These are phyloP conservation scores for Tetanocera ferruginea DNA, from an alignment of 2,888 invertebrate genomes.

Conservation along the genomic window DNA sequence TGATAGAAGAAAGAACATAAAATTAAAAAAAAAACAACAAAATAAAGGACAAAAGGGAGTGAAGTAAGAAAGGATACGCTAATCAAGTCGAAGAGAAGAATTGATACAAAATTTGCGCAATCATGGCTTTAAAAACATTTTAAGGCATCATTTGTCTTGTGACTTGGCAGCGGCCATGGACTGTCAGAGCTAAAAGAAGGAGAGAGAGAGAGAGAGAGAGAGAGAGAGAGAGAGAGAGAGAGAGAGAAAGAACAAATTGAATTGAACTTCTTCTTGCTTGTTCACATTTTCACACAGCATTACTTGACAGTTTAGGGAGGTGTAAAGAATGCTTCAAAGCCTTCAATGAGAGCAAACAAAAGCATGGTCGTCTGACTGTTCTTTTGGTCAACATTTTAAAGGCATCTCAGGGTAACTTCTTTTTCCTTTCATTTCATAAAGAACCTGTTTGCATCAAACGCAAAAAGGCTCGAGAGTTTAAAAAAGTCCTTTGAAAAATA, in stretches of 20 bases:
- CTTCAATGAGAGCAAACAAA: constrained; percentile 3
- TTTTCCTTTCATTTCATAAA: constrained; percentile 8
- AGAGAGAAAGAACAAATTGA: constrained; percentile 11
- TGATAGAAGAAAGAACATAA: background rate
- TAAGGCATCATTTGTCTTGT: constrained; percentile 45
- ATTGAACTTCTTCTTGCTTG: constrained; percentile 9
- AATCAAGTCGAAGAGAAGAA: constrained; percentile 6
- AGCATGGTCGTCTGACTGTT: background rate
- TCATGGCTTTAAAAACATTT: constrained; percentile 39
- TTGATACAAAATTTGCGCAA: constrained; percentile 42
- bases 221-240: constrained; percentile 13
- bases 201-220: background rate
- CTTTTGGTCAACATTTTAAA: background rate
- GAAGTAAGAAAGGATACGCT: constrained; percentile 26
- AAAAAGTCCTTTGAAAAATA: background rate
- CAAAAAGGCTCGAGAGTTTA: background rate
- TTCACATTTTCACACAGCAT: constrained; percentile 5
- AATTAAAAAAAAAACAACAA: background rate
- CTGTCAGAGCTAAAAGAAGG: background rate
- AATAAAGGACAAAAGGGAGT: background rate
- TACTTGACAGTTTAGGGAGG: constrained; percentile 32
- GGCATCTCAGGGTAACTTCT: constrained; percentile 36
- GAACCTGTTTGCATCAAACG: constrained; percentile 38
- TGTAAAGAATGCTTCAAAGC: constrained; percentile 35
- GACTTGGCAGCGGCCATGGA: constrained; percentile 37